Percentiles rank a stretch among this genome's conserved stretches.
Conservation (phyloP, 2,888 invertebrate species). For the Frankliniella fusca region DNA sequence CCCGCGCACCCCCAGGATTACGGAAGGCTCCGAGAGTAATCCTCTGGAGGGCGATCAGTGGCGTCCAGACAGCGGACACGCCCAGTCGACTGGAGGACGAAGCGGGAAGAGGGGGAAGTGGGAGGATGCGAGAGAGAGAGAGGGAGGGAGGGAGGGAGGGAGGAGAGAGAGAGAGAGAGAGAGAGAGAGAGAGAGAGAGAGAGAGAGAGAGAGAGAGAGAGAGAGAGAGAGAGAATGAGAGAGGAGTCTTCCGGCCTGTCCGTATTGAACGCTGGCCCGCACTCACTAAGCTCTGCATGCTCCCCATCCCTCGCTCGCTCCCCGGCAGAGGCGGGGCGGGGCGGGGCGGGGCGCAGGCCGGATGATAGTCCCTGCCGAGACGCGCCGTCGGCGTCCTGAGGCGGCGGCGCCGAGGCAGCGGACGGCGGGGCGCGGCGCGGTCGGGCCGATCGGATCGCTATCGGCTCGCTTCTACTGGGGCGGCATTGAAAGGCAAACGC, state of each 20-base stretch:
- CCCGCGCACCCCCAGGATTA: neutral
- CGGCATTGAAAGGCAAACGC: too few species aligned
- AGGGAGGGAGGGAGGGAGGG: neutral
- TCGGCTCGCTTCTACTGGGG: too few species aligned
- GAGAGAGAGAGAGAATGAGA: neutral
- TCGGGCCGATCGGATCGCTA: too few species aligned
- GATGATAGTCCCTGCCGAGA: too few species aligned
- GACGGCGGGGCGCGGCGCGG: too few species aligned
- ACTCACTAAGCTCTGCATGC: too few species aligned
- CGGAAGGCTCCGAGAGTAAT: neutral
- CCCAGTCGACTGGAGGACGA: neutral
- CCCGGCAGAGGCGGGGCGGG: too few species aligned
- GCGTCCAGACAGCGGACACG: neutral
- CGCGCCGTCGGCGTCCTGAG: too few species aligned
- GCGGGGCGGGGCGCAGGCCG: too few species aligned
- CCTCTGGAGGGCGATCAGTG: slow-evolving; percentile 3
- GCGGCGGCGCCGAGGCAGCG: too few species aligned
- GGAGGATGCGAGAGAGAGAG: neutral
- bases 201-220: neutral
- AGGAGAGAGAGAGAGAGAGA: neutral
- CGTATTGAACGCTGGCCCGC: too few species aligned
- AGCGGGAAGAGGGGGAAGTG: neutral
- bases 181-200: slow-evolving; percentile 1
- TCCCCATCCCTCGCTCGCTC: too few species aligned
- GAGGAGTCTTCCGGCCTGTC: neutral